Percentiles rank a stretch among this genome's conserved stretches.
phyloP scores from a whole-genome alignment of 1,140 invertebrate genomes.

The Harpegnathos saltator region DNA sequence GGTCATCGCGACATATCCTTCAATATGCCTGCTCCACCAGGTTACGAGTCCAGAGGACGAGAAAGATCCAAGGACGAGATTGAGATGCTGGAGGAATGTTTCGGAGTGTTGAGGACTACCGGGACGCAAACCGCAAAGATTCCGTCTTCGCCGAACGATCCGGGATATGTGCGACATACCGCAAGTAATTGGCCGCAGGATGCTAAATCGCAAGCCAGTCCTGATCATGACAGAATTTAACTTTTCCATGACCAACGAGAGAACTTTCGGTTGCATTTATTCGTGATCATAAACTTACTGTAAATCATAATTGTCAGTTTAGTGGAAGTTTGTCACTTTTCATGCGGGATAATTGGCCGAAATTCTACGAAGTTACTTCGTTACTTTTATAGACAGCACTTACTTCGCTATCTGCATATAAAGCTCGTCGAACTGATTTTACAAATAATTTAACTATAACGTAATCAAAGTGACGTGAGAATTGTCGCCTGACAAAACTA shows the following conservation, averaged over 20 bases:
- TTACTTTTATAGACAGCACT: slow-evolving; percentile 5
- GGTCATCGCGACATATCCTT: slow-evolving; percentile 80
- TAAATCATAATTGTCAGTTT: neutral
- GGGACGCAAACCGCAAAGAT: slow-evolving; percentile 82
- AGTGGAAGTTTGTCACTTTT: slow-evolving; percentile 20
- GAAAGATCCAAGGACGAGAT: slow-evolving; percentile 80
- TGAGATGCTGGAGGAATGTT: slow-evolving; percentile 84
- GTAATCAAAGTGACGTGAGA: slow-evolving; percentile 13
- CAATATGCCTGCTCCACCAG: slow-evolving; percentile 78
- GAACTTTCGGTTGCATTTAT: slow-evolving; percentile 15
- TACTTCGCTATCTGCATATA: neutral
- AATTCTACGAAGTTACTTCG: no score
- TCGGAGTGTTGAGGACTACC: slow-evolving; percentile 84
- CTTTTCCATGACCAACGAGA: neutral
- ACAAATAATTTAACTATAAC: slow-evolving; percentile 18
- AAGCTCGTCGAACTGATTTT: neutral
- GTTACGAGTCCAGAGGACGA: slow-evolving; percentile 64
- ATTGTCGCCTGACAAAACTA: neutral
- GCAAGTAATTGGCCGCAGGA: slow-evolving; percentile 89
- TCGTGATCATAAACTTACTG: neutral
- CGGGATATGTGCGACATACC: slow-evolving; percentile 90
- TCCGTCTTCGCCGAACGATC: slow-evolving; percentile 88
- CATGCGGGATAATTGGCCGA: neutral
- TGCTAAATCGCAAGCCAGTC: slow-evolving; percentile 86
- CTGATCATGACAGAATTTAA: slow-evolving; percentile 82